A percentile compares a stretch with the other conserved stretches of the same genome.
phyloP scores from a whole-genome alignment of 53 echinoderm and acorn worm species.

The Hippasteria phrygiana region DNA sequence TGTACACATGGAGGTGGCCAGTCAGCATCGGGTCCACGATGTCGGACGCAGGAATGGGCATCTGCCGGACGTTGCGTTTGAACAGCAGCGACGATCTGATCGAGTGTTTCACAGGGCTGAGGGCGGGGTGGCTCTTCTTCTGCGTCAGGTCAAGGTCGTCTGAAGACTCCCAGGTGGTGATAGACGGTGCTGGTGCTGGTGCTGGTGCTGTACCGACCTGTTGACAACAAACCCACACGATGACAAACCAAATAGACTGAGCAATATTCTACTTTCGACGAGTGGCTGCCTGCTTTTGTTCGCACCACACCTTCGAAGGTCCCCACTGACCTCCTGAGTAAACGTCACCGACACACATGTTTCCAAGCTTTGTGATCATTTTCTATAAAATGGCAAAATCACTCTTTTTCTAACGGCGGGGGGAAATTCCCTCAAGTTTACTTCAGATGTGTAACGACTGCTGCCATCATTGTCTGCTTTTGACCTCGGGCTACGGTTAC shows the following conservation, averaged over 20 bases:
- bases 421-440: background rate
- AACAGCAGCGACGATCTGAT: background rate
- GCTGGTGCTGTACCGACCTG: background rate
- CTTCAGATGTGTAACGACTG: background rate
- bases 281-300: conserved; percentile 14
- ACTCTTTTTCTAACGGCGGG: background rate
- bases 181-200: no score
- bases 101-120: conserved; percentile 3
- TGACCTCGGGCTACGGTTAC: background rate
- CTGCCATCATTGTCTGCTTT: background rate
- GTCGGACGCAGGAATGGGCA: conserved; percentile 47
- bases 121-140: conserved; percentile 23
- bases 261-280: background rate
- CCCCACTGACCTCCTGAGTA: background rate
- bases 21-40: conserved; percentile 46
- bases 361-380: background rate
- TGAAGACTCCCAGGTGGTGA: conserved; percentile 2
- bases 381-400: background rate
- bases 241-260: background rate
- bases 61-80: conserved; percentile 35
- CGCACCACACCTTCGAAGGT: background rate
- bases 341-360: background rate
- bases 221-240: background rate
- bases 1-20: conserved; percentile 16
- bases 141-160: conserved; percentile 17